Conservation (phyloP, 2,113 vertebrate genomes). For the Oenanthe melanoleuca region DNA sequence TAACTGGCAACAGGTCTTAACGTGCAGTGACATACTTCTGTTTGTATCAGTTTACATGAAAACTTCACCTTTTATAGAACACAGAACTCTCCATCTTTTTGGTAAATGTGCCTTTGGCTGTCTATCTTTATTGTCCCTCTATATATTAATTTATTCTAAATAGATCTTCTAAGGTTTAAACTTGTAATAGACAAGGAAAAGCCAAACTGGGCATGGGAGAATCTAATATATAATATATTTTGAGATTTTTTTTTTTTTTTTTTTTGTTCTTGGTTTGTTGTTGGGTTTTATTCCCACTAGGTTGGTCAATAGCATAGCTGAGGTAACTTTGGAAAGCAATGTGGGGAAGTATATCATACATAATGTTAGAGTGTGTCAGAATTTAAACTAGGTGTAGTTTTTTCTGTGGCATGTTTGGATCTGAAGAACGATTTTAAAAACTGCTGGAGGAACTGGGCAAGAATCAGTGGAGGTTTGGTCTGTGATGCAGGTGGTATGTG, state of each 20-base stretch:
- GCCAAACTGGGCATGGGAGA: neutral
- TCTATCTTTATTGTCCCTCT: neutral
- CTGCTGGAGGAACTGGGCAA: neutral
- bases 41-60: neutral
- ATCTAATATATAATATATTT: neutral
- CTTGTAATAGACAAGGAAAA: neutral
- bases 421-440: neutral
- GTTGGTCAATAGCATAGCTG: neutral
- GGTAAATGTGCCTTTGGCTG: neutral
- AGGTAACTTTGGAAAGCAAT: neutral
- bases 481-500: neutral
- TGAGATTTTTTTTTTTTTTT: neutral
- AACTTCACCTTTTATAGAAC: neutral
- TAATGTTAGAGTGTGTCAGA: neutral
- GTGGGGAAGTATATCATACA: neutral
- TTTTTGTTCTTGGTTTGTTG: neutral
- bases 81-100: neutral
- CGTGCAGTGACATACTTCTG: neutral
- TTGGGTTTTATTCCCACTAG: accelerated
- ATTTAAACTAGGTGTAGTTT: neutral
- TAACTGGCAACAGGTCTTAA: neutral
- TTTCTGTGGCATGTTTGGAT: neutral
- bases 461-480: neutral
- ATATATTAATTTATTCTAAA: neutral
- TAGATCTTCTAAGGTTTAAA: neutral